Base-by-base conservation (phyloP, 2,797 vertebrate species). In the Darevskia nairensis region DNA sequence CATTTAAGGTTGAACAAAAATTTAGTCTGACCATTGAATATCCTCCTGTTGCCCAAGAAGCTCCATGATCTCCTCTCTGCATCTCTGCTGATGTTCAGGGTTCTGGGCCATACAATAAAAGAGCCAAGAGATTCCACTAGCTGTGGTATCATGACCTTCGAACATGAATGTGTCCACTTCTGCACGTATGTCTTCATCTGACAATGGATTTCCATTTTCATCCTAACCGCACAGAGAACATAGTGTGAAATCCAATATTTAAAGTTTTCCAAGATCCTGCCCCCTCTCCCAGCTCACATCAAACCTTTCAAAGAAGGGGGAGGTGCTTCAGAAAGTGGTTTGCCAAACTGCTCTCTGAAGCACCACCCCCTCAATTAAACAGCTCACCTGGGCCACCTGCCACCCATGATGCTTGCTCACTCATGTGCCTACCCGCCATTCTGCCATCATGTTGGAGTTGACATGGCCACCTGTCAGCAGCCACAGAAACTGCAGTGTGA, bases 151-250 rank as follows among this genome's bases (percentile, higher is more conserved):
- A 1, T 98, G 98, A 44, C 98, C 98, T 88, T 96, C 97, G 80
- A 98, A 97, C 97, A 98, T 97, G 91, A 98, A 98, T 0, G 97
- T 98, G 96, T 98, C 98, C 92, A 98, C 97, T 74, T 98, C 98
- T 0, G 97, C 97, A 44, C 93, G 93, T 2, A 98, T 77, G 59
- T 97, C 98, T 91, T 97, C 95, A 78, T 98, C 96, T 0, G 97
- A 97, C 81, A 98, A 95, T 77, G 96, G 96, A 86, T 97, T 95
- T 84, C 97, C 93, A 2, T 96, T 93, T 94, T 98, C 98, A 94
- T 97, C 97, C 98, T 98, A 90, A 15, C 68, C 86, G 27, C 23
- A 44, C 78, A 29, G 88, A 21, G 59, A 76, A 17, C 21, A 59
- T 19, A 32, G 17, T 2, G 10, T 10, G 29, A 69, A 27, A n/a